A percentile compares a stretch with the other conserved stretches of the same genome.
These are phyloP conservation scores for Melopsittacus undulatus DNA, from an alignment of 2,797 vertebrate species.

Conservation along the genomic window DNA sequence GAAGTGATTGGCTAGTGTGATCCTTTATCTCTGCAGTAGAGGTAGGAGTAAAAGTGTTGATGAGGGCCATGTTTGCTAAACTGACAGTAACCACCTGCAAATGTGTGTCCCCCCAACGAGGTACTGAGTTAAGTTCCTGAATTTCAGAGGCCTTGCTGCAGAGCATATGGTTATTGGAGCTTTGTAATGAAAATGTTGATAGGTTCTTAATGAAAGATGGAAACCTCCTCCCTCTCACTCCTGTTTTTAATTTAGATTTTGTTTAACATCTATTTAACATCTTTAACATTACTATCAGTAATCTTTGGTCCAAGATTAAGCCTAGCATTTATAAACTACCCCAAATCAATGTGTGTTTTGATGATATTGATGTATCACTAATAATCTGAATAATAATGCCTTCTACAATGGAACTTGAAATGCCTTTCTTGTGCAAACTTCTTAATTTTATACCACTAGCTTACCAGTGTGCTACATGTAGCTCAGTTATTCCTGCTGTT, in stretches of 20 bases:
- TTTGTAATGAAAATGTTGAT: background rate
- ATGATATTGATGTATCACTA: background rate
- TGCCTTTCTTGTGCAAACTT: accelerated
- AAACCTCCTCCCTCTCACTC: background rate
- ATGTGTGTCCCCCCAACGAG: accelerated
- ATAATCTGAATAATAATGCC: background rate
- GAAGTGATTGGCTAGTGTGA: accelerated
- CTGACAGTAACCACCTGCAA: background rate
- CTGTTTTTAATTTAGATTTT: background rate
- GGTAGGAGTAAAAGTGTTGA: background rate
- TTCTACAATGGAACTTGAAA: background rate
- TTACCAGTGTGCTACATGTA: background rate
- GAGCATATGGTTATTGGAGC: accelerated
- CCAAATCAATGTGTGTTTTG: background rate
- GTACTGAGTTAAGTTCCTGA: background rate
- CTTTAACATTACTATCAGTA: background rate
- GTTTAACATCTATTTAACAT: no score
- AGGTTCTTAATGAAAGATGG: background rate
- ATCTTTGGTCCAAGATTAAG: background rate
- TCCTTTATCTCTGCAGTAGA: background rate
- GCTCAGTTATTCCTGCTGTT: background rate
- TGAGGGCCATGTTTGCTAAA: background rate
- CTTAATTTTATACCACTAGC: background rate
- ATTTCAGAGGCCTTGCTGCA: background rate
- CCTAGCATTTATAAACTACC: background rate